A percentile compares a stretch with the other conserved stretches of the same genome.
phyloP scores from a whole-genome alignment of 2,797 vertebrate genomes.

The Mormyrus hasselquistii region DNA sequence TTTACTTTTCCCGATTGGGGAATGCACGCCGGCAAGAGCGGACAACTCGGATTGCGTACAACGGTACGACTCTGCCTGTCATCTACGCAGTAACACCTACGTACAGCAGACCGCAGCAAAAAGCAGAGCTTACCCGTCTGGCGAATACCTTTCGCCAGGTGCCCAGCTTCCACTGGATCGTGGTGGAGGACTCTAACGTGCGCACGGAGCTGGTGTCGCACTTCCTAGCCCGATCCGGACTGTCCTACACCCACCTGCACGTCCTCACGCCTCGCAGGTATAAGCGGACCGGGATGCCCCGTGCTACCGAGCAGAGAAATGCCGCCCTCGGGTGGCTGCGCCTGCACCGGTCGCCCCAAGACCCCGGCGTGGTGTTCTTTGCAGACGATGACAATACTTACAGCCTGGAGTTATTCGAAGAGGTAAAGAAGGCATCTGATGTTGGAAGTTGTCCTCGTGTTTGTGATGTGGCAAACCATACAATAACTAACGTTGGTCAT shows the following conservation, averaged over 20 bases:
- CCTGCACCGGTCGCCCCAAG: constrained; percentile 62
- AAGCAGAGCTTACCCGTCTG: constrained; percentile 90
- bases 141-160: constrained; percentile 92
- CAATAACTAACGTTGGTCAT: not conserved
- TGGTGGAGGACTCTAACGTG: constrained; percentile 83
- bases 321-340: constrained; percentile 83
- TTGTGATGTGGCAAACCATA: not conserved
- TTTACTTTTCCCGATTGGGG: constrained; percentile 48
- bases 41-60: constrained; percentile 39
- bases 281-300: constrained; percentile 82
- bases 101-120: constrained; percentile 90
- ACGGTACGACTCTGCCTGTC: constrained; percentile 61
- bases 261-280: constrained; percentile 85
- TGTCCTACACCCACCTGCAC: constrained; percentile 86
- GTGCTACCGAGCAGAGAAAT: constrained; percentile 94
- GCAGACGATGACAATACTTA: constrained; percentile 98
- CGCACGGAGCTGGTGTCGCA: constrained; percentile 83
- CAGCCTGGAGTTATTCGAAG: constrained; percentile 93
- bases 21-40: constrained; percentile 44
- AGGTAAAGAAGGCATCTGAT: constrained; percentile 60
- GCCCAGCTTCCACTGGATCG: constrained; percentile 85
- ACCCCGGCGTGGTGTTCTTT: constrained; percentile 87
- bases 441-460: not conserved
- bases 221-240: constrained; percentile 74
- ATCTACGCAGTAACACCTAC: constrained; percentile 95